These are phyloP conservation scores for Leptopilina syphax DNA, from an alignment of 2,888 invertebrate species.

Conservation along the genomic window DNA sequence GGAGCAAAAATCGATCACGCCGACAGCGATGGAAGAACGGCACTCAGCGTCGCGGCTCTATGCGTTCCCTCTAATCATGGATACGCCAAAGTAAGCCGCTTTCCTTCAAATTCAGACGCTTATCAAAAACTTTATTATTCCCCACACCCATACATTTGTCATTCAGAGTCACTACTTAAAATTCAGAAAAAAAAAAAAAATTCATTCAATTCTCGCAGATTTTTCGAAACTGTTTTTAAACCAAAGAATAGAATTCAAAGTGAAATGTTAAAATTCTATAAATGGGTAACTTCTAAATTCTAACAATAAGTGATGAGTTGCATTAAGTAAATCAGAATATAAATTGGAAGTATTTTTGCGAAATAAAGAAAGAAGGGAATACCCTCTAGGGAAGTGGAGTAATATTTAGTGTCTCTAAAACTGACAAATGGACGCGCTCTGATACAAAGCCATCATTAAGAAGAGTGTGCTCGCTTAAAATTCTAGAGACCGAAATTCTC, in stretches of 20 bases:
- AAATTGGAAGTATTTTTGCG: too few species aligned
- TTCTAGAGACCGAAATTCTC: neutral
- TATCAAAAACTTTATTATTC: slow-evolving; percentile 4
- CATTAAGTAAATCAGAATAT: too few species aligned
- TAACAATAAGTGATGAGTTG: too few species aligned
- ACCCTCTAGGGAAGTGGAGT: too few species aligned
- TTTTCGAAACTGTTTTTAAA: too few species aligned
- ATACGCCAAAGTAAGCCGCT: slow-evolving; percentile 79
- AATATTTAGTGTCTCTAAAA: neutral
- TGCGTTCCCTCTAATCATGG: slow-evolving; percentile 89
- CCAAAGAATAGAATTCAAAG: too few species aligned
- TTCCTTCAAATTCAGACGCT: neutral
- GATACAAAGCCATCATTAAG: neutral
- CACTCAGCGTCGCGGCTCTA: slow-evolving; percentile 91
- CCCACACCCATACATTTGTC: neutral
- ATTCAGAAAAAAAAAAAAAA: neutral
- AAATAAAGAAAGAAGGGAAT: too few species aligned
- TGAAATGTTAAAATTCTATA: too few species aligned
- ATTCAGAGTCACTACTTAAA: neutral
- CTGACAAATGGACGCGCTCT: neutral
- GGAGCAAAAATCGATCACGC: slow-evolving; percentile 91
- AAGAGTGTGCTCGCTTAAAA: neutral
- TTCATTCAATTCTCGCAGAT: neutral
- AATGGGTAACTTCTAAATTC: too few species aligned
- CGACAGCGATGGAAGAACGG: slow-evolving; percentile 92